Conservation (phyloP, 23 tunicate genomes). For the Aplidium turbinatum region DNA sequence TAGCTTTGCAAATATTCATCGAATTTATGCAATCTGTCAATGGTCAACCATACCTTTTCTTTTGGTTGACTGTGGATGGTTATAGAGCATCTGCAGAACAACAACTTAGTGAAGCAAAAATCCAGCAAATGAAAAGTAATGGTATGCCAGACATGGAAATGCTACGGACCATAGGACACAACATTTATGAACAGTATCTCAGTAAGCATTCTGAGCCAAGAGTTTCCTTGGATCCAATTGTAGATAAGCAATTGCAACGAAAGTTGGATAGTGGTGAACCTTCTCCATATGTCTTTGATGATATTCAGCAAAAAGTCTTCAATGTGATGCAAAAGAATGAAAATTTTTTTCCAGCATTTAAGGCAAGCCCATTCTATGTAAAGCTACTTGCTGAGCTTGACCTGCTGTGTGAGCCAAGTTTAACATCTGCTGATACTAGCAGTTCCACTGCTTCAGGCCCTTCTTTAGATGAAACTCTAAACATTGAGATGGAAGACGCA, state of each 20-base stretch:
- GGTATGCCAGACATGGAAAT: constrained; percentile 81
- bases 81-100: constrained; percentile 93
- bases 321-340: constrained; percentile 70
- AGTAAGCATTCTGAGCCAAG: constrained; percentile 86
- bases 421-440: constrained; percentile 68
- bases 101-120: constrained; percentile 78
- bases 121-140: constrained; percentile 70
- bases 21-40: constrained; percentile 93
- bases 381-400: constrained; percentile 89
- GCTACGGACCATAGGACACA: constrained; percentile 75
- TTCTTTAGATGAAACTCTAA: constrained; percentile 45
- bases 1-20: constrained; percentile 87
- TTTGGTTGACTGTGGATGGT: constrained; percentile 95
- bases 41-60: constrained; percentile 89
- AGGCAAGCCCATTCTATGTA: constrained; percentile 52
- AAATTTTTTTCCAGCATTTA: constrained; percentile 82
- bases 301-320: constrained; percentile 83
- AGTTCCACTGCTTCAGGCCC: constrained; percentile 55
- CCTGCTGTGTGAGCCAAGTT: constrained; percentile 68
- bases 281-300: constrained; percentile 89
- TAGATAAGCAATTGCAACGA: constrained; percentile 55
- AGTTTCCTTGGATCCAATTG: constrained; percentile 49
- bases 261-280: constrained; percentile 76
- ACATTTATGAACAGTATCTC: constrained; percentile 88
- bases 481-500: constrained; percentile 28